Base-by-base conservation (phyloP, 2,113 vertebrate species). In the Tympanuchus pallidicinctus region DNA sequence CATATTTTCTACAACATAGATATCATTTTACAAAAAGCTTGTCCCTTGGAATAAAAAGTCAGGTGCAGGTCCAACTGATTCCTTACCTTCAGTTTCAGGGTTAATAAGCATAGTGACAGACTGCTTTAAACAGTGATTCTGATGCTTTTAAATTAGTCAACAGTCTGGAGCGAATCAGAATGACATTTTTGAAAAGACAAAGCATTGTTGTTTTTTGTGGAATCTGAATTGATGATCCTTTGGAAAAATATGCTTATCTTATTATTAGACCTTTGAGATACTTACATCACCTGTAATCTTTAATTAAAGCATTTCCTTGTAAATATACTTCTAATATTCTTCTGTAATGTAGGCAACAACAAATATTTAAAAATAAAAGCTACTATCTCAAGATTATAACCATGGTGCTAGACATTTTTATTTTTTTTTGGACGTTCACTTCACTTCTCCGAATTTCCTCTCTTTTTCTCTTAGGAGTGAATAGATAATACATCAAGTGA, bases 161-260 rank as follows among this genome's bases (percentile, higher is more conserved):
- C 88, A 78, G 43, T 86, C 48, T 80, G 92, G 88, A 84, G 64
- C 16, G 70, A 89, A 57, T 43, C 40, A 18, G 76, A 94, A 88
- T 78, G 57, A 81, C 27, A 40, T 88, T 93, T 95, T 90, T 91
- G 81, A 90, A 78, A 95, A 96, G 83, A 86, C 84, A 93, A 93
- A 92, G 40, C 47, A 38, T 78, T 89, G 84, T 57, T 91, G 66
- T 79, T 91, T 94, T 91, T 93, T 38, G 54, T 89, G 54, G 85
- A 92, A 84, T 82, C 36, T 76, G 48, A 94, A 89, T 73, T 82
- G 89, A 85, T 85, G 79, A 50, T 45, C 43, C 79, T 63, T 54
- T 73, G 24, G 40, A 87, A 79, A 92, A 95, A 93, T 69, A n/a
- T 28, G 30, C 89, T 86, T 92, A 75, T 89, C 56, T 88, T 91